Base-by-base conservation (phyloP, 2,888 invertebrate species). In the Lissocephala sabroskyi region DNA sequence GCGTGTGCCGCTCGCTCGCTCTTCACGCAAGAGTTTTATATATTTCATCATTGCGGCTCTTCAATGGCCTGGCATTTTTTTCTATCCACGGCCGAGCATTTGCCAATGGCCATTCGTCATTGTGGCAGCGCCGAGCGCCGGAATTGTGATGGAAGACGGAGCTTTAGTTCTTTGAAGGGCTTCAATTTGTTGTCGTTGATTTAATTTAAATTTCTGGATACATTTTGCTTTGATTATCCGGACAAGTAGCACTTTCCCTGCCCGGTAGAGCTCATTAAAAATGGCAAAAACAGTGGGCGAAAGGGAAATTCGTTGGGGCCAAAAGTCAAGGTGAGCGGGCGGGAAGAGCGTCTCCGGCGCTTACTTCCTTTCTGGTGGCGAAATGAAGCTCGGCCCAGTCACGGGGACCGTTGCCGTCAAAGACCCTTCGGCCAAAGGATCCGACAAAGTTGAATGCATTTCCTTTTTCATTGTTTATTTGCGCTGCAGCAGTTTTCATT, bases 391-490 rank as follows among this genome's bases (percentile, higher is more conserved):
- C 35, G 10, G 16, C 35, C 1, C 14, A 23, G 3, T 23, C 7
- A 7, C 3, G 23, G 23, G 23, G 3, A 23, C 23, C 18, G 7
- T 26, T 41, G 23, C n/a, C 3, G 23, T 23, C 7, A 23, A 23
- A 23, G 23, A 3, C n/a, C n/a, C 23, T 3, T 7, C 23, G 7
- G 23, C 23, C 23, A 23, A 17, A 6, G 17, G 3, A 19, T 10
- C 35, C 13, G 11, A 28, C 16, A 6, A 45, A 18, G 28, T 45
- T 19, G 52, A 49, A 53, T 48, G 50, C 55, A 52, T 49, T 62
- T 52, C 40, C 53, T 43, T 40, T 35, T 45, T 19, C 50, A 44
- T 53, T 56, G 60, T 60, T 56, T 59, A 47, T 46, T 46, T 45
- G 36, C 28, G 11, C 45, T 36, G 14, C n/a, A n/a, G 30, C 36